These are phyloP conservation scores for Irena cyanogastra DNA, from an alignment of 2,113 vertebrate genomes.

Conservation along the genomic window DNA sequence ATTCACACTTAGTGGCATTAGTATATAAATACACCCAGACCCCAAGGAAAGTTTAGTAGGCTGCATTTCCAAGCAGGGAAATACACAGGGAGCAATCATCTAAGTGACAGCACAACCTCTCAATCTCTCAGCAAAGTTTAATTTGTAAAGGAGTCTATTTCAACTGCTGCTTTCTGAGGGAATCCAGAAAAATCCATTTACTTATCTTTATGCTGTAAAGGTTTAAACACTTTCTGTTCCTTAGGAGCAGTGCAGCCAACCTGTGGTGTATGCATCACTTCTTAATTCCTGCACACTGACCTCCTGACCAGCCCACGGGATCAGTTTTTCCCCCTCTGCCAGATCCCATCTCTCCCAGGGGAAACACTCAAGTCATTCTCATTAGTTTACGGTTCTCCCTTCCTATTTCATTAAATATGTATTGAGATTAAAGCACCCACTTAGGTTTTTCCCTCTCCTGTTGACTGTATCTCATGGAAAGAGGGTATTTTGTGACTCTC, in stretches of 20 bases:
- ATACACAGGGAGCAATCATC: neutral
- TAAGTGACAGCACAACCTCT: neutral
- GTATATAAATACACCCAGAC: neutral
- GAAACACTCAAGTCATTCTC: neutral
- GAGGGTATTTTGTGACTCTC: neutral
- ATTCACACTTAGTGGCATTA: neutral
- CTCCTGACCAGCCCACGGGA: neutral
- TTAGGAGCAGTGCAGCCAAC: neutral
- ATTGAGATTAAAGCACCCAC: slow-evolving; percentile 15
- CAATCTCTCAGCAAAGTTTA: neutral
- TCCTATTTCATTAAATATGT: slow-evolving; percentile 12
- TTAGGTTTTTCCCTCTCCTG: neutral
- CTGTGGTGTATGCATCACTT: neutral
- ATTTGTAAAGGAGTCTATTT: neutral
- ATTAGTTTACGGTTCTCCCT: neutral
- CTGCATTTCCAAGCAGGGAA: neutral
- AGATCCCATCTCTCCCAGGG: neutral
- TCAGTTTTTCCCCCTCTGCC: neutral
- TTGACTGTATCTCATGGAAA: neutral
- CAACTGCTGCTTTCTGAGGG: neutral
- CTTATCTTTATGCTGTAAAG: neutral
- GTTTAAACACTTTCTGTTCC: neutral
- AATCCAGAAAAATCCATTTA: neutral
- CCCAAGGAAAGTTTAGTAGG: neutral
- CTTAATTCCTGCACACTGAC: neutral